Evolutionary conservation across 2,888 invertebrate genomes (phyloP), one percentile per base, ranked within the genome.

Genomic region (Linhomoeus sp.): DNA sequence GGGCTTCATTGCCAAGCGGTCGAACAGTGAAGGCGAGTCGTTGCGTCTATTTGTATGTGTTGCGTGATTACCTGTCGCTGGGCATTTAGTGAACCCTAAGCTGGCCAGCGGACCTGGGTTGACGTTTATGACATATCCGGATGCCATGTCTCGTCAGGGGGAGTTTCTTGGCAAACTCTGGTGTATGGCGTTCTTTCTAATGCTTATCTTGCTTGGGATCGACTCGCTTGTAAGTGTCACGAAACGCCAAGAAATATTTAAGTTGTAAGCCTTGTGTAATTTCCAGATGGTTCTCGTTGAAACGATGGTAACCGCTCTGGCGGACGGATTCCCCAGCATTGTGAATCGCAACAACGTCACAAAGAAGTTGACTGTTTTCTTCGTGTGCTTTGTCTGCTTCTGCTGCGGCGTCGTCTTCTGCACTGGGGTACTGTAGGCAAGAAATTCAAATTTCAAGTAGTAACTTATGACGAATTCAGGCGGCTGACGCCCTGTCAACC

Each of bases 401-500:
- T 17, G 48, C 19, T 23, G 51, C 36, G 50, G 50, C 3, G 23
- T 50, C 17, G n/a, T 44, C 20, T 50, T 50, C 17, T 23, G 23
- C 15, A 33, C 33, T 38, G 38, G 45, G 9, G 47, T 49, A 25
- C n/a, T n/a, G n/a, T n/a, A n/a, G n/a, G n/a, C n/a, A n/a, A n/a
- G n/a, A n/a, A n/a, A n/a, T n/a, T n/a, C n/a, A n/a, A n/a, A n/a
- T n/a, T n/a, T n/a, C n/a, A n/a, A n/a, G n/a, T n/a, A n/a, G n/a
- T n/a, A n/a, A n/a, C n/a, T n/a, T n/a, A n/a, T n/a, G n/a, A n/a
- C n/a, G n/a, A n/a, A 12, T 29, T 29, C 12, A 29, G 29, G 29
- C 29, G 29, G 29, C 29, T 5, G 12, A 68, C 59, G 69, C 64
- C 55, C 60, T 69, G 56, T 56, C 70, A 29, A 64, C 67, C 51